Evolutionary conservation across 2,113 vertebrate species (phyloP), one percentile per base, ranked within the genome.

Genomic region (Baryphthengus martii): DNA sequence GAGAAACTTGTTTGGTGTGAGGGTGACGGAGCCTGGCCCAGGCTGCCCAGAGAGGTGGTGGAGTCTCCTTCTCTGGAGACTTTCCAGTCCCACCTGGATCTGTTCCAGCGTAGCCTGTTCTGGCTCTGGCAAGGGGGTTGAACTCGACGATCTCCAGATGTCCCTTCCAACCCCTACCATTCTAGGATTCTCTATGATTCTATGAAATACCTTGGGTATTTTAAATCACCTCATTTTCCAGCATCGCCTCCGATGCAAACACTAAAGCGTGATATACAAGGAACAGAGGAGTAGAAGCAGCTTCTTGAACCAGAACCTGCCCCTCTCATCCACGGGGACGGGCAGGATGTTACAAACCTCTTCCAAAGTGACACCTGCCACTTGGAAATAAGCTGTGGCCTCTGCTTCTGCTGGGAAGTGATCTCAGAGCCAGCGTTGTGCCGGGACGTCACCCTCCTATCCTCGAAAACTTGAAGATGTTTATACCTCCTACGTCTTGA

Each of bases 401-500:
- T 39, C 66, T 68, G 42, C 61, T 75, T n/a, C 49, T 13, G 2
- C 6, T 7, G 47, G 61, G 62, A 75, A 40, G 37, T 12, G 18
- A 6, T 13, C 74, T 44, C 28, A 13, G 61, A 79, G 53, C n/a
- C 45, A 33, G 63, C 25, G 44, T 2, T 33, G 35, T 3, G 16
- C 55, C 31, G 52, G 78, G 40, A 19, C 1, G 0, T 26, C 17
- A 44, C 53, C 37, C 61, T 56, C 67, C 35, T 4, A 9, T 10
- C 52, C 37, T n/a, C 73, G 19, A n/a, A n/a, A n/a, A 61, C 62
- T 50, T 1, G 0, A 42, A 8, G 11, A 7, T 15, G 13, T 81
- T 80, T 55, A 19, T 50, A 29, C 49, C 35, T 89, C 44, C 79
- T 47, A 28, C 5, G 18, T 35, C 29, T 20, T 21, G 19, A 3